These are phyloP conservation scores for Pedetes capensis DNA, from an alignment of 2,113 vertebrate genomes.

Conservation along the genomic window DNA sequence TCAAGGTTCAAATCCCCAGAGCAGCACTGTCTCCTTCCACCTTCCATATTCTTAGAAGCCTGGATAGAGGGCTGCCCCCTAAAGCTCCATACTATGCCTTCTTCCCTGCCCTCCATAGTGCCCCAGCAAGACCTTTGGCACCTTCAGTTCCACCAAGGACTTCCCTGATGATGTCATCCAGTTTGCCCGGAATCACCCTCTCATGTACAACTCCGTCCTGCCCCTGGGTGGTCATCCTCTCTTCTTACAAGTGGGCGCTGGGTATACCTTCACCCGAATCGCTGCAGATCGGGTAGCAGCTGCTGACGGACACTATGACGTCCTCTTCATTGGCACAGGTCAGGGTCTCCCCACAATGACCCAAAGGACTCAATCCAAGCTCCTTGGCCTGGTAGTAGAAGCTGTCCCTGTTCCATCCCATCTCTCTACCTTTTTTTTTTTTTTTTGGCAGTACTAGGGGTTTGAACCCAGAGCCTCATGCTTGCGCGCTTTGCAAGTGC, in stretches of 20 bases:
- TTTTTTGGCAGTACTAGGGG: no score
- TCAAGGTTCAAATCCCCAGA: neutral
- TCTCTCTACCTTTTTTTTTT: no score
- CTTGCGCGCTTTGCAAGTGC: no score
- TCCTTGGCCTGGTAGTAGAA: neutral
- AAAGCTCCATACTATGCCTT: neutral
- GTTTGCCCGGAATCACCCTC: slow-evolving; percentile 93
- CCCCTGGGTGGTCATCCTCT: slow-evolving; percentile 89
- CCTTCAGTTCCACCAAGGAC: slow-evolving; percentile 96
- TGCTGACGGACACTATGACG: slow-evolving; percentile 93
- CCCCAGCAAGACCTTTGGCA: slow-evolving; percentile 97
- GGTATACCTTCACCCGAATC: slow-evolving; percentile 91
- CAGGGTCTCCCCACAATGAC: neutral
- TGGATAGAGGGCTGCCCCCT: neutral
- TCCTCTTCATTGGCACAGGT: slow-evolving; percentile 98
- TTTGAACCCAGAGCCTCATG: no score
- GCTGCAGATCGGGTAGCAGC: slow-evolving; percentile 93
- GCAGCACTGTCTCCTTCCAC: neutral
- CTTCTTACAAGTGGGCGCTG: slow-evolving; percentile 89
- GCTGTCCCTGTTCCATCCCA: neutral
- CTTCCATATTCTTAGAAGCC: neutral
- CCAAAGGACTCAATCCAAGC: neutral
- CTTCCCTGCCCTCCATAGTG: slow-evolving; percentile 83
- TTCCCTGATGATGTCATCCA: slow-evolving; percentile 95
- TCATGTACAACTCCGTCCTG: slow-evolving; percentile 93